phyloP scores from a whole-genome alignment of 1,140 invertebrate genomes.

The Microvelia longipes region DNA sequence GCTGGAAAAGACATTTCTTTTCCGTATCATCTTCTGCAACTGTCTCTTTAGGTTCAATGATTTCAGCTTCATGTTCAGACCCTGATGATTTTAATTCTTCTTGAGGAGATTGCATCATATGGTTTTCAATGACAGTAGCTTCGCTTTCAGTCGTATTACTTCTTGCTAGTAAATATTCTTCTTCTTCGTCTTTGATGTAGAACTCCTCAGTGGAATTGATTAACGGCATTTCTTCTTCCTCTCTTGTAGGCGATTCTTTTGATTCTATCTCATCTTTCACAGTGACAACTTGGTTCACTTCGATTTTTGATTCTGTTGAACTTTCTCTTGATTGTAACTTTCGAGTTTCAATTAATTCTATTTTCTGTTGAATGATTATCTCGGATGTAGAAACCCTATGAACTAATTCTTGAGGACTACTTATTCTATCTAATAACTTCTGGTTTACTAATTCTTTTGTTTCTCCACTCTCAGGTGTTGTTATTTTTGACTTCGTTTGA shows the following conservation, averaged over 20 bases:
- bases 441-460: too few relatives aligned
- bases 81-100: constrained; percentile 54
- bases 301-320: too few relatives aligned
- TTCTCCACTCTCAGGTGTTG: too few relatives aligned
- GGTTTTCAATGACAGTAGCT: constrained; percentile 4
- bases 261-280: not conserved
- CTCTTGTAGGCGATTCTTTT: not conserved
- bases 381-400: too few relatives aligned
- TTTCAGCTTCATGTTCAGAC: constrained; percentile 54
- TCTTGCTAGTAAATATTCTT: not conserved
- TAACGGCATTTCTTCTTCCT: not conserved
- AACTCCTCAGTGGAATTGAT: not conserved
- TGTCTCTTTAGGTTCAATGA: constrained; percentile 28
- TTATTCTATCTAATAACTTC: too few relatives aligned
- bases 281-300: too few relatives aligned
- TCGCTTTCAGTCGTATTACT: constrained; percentile 3
- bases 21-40: constrained; percentile 40
- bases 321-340: too few relatives aligned
- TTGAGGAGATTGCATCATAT: not conserved
- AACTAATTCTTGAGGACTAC: too few relatives aligned
- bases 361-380: too few relatives aligned
- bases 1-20: constrained; percentile 54
- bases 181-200: not conserved
- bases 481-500: too few relatives aligned
- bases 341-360: too few relatives aligned